Evolutionary conservation across 2,797 vertebrate species (phyloP).

Genomic region (Squalus acanthias): DNA sequence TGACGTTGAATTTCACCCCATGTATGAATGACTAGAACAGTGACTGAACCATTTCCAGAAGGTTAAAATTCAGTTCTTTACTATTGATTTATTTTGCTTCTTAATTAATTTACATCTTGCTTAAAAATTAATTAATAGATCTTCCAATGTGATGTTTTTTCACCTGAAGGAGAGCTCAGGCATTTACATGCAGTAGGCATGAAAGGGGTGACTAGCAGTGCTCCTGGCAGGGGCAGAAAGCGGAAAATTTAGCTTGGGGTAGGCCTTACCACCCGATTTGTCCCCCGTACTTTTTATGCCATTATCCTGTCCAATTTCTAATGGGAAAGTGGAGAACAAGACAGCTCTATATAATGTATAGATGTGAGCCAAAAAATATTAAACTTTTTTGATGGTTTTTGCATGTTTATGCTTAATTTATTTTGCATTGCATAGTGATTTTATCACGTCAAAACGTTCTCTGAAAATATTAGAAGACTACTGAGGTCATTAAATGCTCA

Average conservation of each 20-base stretch:
- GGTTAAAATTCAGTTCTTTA: neutral
- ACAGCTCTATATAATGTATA: neutral
- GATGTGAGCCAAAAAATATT: neutral
- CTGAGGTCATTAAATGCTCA: conserved; percentile 11
- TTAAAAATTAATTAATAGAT: neutral
- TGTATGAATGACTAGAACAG: neutral
- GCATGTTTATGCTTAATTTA: neutral
- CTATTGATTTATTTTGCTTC: neutral
- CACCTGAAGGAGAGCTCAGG: neutral
- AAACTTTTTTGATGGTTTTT: neutral
- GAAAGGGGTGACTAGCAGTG: neutral
- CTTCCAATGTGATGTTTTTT: neutral
- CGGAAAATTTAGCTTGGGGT: neutral
- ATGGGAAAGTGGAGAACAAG: neutral
- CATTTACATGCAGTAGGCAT: neutral
- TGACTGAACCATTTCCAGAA: neutral
- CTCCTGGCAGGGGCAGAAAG: neutral
- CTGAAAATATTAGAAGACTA: neutral
- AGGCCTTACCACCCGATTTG: neutral
- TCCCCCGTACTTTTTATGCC: neutral
- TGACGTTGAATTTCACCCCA: neutral
- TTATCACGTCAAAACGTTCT: neutral
- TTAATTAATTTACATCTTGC: neutral
- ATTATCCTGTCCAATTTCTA: neutral
- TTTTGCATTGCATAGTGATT: neutral